Percentiles rank a stretch among this genome's conserved stretches.
phyloP scores from a whole-genome alignment of 2,113 vertebrate genomes.

The Cheilinus undulatus region DNA sequence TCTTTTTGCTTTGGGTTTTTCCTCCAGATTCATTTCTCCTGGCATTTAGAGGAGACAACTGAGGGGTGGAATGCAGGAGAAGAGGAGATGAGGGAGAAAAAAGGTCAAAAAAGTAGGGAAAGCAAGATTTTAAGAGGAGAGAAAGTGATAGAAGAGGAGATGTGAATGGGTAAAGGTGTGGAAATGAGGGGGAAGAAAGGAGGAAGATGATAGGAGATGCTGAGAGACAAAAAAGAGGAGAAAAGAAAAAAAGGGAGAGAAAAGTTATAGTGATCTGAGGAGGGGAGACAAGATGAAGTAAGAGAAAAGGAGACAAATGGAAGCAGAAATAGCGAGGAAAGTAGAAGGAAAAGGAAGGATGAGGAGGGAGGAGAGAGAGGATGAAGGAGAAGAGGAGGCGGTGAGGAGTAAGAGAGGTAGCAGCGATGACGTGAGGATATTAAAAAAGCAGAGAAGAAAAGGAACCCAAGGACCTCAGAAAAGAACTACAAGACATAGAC shows the following conservation, averaged over 20 bases:
- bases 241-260: too few relatives aligned
- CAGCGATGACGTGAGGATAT: too few relatives aligned
- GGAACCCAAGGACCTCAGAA: neutral
- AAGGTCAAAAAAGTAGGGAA: neutral
- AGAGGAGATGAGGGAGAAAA: neutral
- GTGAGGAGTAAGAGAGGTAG: too few relatives aligned
- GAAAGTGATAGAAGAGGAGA: neutral
- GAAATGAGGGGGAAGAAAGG: neutral
- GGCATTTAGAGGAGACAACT: constrained; percentile 10
- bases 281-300: neutral
- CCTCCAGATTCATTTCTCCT: neutral
- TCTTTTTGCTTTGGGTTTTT: neutral
- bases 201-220: neutral
- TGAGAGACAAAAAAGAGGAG: neutral
- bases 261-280: neutral
- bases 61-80: neutral
- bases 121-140: too few relatives aligned
- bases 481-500: neutral
- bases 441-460: neutral
- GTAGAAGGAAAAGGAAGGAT: neutral
- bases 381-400: too few relatives aligned
- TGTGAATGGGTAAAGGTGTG: neutral
- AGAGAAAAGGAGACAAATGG: neutral
- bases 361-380: neutral
- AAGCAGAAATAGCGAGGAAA: neutral